A percentile compares a stretch with the other conserved stretches of the same genome.
Evolutionary conservation across 2,113 vertebrate species (phyloP).

Genomic region (Eira barbara): DNA sequence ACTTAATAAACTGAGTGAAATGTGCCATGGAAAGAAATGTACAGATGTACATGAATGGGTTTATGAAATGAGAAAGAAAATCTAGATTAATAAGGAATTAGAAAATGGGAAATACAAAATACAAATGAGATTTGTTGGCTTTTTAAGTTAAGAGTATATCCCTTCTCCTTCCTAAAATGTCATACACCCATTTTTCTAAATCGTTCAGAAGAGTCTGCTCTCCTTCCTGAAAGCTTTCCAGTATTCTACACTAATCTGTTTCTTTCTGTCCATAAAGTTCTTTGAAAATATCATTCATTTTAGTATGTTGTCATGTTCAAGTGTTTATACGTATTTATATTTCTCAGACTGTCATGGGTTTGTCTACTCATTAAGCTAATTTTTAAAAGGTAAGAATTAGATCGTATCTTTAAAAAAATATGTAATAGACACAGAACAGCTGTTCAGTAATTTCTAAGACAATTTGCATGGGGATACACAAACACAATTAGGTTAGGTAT

Average conservation of each 20-base stretch:
- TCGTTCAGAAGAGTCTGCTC: neutral
- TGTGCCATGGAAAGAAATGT: neutral
- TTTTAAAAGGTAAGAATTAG: neutral
- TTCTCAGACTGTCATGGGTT: conserved; percentile 5
- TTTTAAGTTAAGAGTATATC: neutral
- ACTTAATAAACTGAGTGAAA: neutral
- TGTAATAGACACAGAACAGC: neutral
- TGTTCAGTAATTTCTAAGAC: neutral
- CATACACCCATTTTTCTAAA: neutral
- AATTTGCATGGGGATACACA: neutral
- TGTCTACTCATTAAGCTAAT: neutral
- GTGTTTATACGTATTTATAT: neutral
- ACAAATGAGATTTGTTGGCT: neutral
- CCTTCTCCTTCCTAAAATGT: neutral
- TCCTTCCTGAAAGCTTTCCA: neutral
- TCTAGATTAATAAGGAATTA: neutral
- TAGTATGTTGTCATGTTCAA: neutral
- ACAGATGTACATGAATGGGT: neutral
- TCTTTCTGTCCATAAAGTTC: neutral
- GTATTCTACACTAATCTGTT: neutral
- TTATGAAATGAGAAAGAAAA: conserved; percentile 16
- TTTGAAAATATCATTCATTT: neutral
- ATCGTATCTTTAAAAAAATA: neutral
- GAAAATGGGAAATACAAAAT: conserved; percentile 17
- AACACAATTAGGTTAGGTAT: neutral